These are phyloP conservation scores for Bufo gargarizans DNA, from an alignment of 2,113 vertebrate genomes.

Conservation along the genomic window DNA sequence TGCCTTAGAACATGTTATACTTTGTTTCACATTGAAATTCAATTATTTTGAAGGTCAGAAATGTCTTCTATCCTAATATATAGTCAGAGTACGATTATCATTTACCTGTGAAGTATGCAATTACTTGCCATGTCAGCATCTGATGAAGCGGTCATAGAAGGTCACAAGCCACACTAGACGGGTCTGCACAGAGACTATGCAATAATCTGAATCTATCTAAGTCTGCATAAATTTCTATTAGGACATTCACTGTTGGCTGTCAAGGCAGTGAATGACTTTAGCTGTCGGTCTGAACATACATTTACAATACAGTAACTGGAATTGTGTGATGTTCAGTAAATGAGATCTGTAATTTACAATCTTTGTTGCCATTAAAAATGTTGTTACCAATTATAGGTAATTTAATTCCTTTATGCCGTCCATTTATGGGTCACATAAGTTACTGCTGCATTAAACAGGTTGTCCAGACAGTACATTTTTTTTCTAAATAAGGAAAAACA, in stretches of 20 bases:
- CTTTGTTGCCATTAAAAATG: not conserved
- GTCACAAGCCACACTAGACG: constrained; percentile 3
- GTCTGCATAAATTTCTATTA: constrained; percentile 27
- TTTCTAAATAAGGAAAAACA: no score
- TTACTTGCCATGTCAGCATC: constrained; percentile 15
- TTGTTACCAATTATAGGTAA: not conserved
- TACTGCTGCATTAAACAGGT: not conserved
- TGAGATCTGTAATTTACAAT: not conserved
- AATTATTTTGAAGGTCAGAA: constrained; percentile 21
- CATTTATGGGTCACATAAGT: not conserved
- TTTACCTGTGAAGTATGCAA: constrained; percentile 10
- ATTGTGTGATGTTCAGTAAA: not conserved
- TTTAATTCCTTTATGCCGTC: not conserved
- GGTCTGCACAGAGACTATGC: not conserved
- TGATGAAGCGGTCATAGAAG: not conserved
- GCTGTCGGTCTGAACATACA: not conserved
- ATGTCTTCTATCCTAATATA: constrained; percentile 9
- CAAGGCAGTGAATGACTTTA: not conserved
- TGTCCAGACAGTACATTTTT: no score
- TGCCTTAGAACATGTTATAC: not conserved
- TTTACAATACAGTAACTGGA: not conserved
- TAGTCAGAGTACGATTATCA: not conserved
- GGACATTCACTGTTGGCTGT: constrained; percentile 2
- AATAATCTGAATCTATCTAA: constrained; percentile 5
- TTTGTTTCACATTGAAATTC: constrained; percentile 17